Evolutionary conservation across 2,113 vertebrate species (phyloP).

Genomic region (Hemibates koningsi): DNA sequence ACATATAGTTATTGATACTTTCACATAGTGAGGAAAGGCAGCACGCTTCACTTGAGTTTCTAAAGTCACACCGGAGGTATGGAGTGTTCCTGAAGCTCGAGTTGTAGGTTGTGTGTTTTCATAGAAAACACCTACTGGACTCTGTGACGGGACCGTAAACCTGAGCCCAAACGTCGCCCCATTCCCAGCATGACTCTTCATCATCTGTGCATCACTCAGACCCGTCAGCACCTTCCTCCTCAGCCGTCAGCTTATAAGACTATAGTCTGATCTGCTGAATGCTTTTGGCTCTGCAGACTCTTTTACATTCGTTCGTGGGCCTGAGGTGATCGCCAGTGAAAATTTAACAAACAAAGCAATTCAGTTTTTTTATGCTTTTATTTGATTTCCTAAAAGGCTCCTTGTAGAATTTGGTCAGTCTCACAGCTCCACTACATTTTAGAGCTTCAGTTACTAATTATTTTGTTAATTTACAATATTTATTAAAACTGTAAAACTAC

Average conservation of each 20-base stretch:
- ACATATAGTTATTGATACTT: background rate
- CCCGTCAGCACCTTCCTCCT: background rate
- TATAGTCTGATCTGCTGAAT: background rate
- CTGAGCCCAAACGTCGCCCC: background rate
- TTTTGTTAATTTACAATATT: background rate
- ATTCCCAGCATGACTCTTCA: conserved; percentile 21
- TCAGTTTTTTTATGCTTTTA: background rate
- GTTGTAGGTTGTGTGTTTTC: background rate
- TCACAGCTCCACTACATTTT: background rate
- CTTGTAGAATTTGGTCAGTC: background rate
- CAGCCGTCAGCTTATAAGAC: background rate
- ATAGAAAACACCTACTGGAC: background rate
- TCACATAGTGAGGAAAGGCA: conserved; percentile 37
- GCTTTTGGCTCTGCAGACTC: background rate
- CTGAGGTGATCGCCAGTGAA: background rate
- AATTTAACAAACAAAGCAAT: background rate
- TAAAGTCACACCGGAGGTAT: background rate
- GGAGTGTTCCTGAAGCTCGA: conserved; percentile 3
- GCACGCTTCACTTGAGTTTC: background rate
- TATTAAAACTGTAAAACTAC: background rate
- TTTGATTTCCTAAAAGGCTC: background rate
- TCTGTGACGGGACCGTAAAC: background rate
- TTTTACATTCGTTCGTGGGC: background rate
- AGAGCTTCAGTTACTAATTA: background rate
- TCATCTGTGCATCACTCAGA: background rate